phyloP scores from a whole-genome alignment of 2,797 vertebrate species.

The Glossophaga mutica region DNA sequence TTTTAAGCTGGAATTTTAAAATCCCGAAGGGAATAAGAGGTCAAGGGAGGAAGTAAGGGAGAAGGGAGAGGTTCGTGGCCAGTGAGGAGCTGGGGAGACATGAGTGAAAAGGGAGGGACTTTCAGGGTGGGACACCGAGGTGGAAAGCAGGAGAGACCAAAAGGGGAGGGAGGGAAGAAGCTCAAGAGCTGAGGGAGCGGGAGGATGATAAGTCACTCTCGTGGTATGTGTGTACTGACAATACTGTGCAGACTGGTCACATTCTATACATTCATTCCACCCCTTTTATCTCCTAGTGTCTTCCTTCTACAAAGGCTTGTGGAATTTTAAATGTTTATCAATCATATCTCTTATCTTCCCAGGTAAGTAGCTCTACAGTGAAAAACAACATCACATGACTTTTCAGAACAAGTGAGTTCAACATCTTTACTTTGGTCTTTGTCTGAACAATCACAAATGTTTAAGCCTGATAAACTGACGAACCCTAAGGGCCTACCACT shows the following conservation, averaged over 20 bases:
- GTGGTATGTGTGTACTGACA: rapidly evolving
- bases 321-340: not conserved
- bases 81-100: not conserved
- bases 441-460: not conserved
- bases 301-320: constrained; percentile 33
- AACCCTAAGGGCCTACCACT: not conserved
- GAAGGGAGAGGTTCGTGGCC: not conserved
- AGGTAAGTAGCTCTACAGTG: not conserved
- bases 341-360: not conserved
- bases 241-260: not conserved
- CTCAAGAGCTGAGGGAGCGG: not conserved
- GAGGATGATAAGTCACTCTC: rapidly evolving
- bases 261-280: not conserved
- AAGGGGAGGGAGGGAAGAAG: not conserved
- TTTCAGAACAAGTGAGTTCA: not conserved
- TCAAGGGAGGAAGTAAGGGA: not conserved
- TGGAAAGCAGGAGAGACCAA: not conserved
- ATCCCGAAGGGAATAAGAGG: constrained; percentile 8
- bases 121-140: not conserved
- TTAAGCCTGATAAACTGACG: not conserved
- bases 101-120: not conserved
- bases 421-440: not conserved
- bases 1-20: not conserved
- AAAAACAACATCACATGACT: not conserved
- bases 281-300: not conserved